Conservation (phyloP, 2,888 invertebrate genomes). For the Leptopilina drosophilae region DNA sequence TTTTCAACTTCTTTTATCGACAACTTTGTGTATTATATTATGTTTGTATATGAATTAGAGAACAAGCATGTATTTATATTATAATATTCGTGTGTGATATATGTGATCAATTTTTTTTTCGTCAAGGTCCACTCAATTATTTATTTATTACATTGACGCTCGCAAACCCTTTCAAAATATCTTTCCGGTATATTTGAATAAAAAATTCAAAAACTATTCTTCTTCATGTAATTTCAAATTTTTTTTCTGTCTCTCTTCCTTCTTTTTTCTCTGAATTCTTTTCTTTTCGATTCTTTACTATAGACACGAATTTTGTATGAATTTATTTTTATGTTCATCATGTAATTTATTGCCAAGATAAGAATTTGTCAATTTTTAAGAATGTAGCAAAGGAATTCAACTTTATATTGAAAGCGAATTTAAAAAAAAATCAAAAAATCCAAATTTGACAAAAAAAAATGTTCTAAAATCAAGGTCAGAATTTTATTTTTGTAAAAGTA, state of each 20-base stretch:
- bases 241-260: not conserved
- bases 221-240: too few relatives aligned
- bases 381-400: constrained; percentile 2
- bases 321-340: constrained; percentile 14
- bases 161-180: constrained; percentile 9
- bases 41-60: not conserved
- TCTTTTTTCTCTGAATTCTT: not conserved
- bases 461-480: too few relatives aligned
- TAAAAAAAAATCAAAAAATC: too few relatives aligned
- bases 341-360: constrained; percentile 14
- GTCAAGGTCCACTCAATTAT: constrained; percentile 31
- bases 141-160: constrained; percentile 24
- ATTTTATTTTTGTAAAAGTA: too few relatives aligned
- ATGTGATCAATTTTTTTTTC: not conserved
- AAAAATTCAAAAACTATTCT: not conserved
- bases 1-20: not conserved
- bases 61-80: not conserved
- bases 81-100: not conserved
- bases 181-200: constrained; percentile 4
- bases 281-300: too few relatives aligned
- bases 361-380: constrained; percentile 23
- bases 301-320: not conserved
- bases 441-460: too few relatives aligned
- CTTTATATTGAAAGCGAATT: not conserved
- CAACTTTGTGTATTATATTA: not conserved